These are phyloP conservation scores for Corythornis leucogaster DNA, from an alignment of 2,797 vertebrate species.

Conservation along the genomic window DNA sequence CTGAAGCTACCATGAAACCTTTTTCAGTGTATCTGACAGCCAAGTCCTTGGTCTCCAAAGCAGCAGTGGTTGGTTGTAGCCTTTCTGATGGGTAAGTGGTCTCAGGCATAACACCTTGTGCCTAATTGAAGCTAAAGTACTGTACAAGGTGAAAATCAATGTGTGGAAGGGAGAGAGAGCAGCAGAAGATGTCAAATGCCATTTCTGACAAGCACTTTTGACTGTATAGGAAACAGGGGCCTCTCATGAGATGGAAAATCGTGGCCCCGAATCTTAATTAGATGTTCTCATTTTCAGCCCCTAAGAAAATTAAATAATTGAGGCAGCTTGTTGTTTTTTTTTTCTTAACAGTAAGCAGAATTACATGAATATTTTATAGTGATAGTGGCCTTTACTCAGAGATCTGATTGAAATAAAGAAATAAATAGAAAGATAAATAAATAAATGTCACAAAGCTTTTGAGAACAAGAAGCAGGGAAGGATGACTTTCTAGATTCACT, in stretches of 20 bases:
- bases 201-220: slow-evolving; percentile 47
- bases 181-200: slow-evolving; percentile 49
- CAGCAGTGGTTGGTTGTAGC: background rate
- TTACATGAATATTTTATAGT: background rate
- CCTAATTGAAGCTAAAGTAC: slow-evolving; percentile 63
- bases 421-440: background rate
- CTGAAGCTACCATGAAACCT: slow-evolving; percentile 29
- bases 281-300: background rate
- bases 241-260: background rate
- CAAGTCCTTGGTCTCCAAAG: background rate
- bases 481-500: background rate
- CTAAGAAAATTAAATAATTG: background rate
- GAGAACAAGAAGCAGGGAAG: background rate
- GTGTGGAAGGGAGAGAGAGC: slow-evolving; percentile 39
- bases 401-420: background rate
- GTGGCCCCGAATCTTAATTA: background rate
- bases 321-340: background rate
- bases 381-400: background rate
- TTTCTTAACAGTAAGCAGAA: background rate
- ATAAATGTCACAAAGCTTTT: background rate
- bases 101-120: slow-evolving; percentile 52
- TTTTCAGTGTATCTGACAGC: background rate
- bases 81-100: slow-evolving; percentile 39
- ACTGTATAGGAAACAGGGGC: slow-evolving; percentile 1
- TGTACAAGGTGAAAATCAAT: slow-evolving; percentile 66